Percentiles rank a stretch among this genome's conserved stretches.
phyloP scores from a whole-genome alignment of 2,113 vertebrate species.

The Salvelinus sp. region DNA sequence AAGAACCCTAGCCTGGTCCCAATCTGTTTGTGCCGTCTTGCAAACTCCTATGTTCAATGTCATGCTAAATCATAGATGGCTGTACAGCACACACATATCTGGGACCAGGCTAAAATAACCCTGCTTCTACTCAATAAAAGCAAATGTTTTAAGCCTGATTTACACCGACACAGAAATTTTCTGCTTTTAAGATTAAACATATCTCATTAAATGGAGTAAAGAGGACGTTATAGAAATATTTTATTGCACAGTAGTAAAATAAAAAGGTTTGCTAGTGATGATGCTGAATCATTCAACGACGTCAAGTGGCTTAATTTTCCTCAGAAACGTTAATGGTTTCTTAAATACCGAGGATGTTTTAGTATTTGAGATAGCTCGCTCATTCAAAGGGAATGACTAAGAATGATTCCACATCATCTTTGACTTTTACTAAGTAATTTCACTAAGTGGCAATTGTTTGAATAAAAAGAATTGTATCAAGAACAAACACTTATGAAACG shows the following conservation, averaged over 20 bases:
- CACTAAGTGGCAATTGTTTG: not conserved
- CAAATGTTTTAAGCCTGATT: not conserved
- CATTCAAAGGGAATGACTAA: not conserved
- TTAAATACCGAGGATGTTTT: not conserved
- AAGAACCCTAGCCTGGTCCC: too few relatives aligned
- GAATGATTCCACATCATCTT: not conserved
- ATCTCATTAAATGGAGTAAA: not conserved
- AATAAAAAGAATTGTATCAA: not conserved
- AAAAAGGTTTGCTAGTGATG: not conserved
- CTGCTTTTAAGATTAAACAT: not conserved
- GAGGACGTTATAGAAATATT: not conserved
- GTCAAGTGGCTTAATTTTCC: not conserved
- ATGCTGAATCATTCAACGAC: not conserved
- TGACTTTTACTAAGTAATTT: not conserved
- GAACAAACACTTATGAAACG: not conserved
- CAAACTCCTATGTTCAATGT: too few relatives aligned
- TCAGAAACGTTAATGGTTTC: not conserved
- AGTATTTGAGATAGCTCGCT: too few relatives aligned
- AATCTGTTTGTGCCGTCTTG: too few relatives aligned
- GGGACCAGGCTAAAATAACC: too few relatives aligned
- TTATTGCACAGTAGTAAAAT: not conserved
- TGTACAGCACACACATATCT: too few relatives aligned
- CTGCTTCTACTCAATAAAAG: too few relatives aligned
- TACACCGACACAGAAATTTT: not conserved
- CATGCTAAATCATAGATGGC: too few relatives aligned